phyloP scores from a whole-genome alignment of 2,113 vertebrate genomes.

The Microtus richardsoni region DNA sequence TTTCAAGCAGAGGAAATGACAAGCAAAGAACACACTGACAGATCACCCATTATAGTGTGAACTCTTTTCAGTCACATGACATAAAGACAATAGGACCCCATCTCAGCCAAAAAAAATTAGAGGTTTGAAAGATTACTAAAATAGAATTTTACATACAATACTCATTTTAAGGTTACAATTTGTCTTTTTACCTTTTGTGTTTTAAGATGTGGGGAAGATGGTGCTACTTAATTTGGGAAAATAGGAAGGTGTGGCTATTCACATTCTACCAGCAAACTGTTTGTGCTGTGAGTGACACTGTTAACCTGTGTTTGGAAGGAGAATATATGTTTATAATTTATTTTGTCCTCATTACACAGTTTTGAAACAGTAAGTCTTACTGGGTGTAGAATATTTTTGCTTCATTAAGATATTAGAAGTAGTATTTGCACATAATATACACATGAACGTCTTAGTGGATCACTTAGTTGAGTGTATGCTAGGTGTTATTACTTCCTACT shows the following conservation, averaged over 20 bases:
- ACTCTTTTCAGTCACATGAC: neutral
- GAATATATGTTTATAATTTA: neutral
- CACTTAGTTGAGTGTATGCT: neutral
- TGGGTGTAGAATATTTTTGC: neutral
- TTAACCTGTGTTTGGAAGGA: neutral
- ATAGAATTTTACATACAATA: neutral
- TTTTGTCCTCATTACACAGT: neutral
- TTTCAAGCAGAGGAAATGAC: neutral
- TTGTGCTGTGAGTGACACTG: neutral
- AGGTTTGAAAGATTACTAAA: slow-evolving; percentile 18
- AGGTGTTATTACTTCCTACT: neutral
- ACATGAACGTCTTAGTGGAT: neutral
- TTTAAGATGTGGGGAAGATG: slow-evolving; percentile 20
- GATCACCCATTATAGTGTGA: neutral
- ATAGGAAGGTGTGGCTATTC: neutral
- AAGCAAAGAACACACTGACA: neutral
- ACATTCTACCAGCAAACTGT: neutral
- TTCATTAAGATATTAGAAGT: neutral
- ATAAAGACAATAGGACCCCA: neutral
- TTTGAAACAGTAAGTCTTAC: neutral
- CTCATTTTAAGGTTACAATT: neutral
- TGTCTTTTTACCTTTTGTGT: neutral
- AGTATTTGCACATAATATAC: neutral
- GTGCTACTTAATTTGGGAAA: neutral
- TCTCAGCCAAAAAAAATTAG: neutral